A percentile compares a stretch with the other conserved stretches of the same genome.
These are phyloP conservation scores for Spisula solida DNA, from an alignment of 2,888 invertebrate genomes.

Conservation along the genomic window DNA sequence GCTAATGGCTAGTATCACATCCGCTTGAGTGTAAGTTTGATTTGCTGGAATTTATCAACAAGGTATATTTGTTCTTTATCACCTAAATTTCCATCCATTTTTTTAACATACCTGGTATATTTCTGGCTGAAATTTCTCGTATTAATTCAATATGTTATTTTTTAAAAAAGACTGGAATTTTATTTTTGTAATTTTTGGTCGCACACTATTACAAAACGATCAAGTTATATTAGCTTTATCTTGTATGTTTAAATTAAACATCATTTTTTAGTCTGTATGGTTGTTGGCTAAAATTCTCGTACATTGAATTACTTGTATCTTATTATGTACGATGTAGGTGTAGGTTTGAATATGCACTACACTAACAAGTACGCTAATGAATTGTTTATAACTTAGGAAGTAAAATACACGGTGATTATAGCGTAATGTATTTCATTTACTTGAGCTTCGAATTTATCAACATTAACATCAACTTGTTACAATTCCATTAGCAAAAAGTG, in stretches of 20 bases:
- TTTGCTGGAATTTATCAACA: not conserved
- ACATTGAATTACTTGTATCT: not conserved
- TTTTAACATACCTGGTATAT: not conserved
- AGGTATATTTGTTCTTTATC: not conserved
- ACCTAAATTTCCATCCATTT: not conserved
- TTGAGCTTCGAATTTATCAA: not conserved
- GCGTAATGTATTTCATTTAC: not conserved
- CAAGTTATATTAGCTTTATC: too few species aligned
- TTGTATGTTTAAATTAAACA: too few species aligned
- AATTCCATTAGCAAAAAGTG: conserved; percentile 3
- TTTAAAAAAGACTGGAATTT: too few species aligned
- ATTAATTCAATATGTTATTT: too few species aligned
- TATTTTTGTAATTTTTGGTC: too few species aligned
- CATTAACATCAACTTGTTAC: conserved; percentile 1
- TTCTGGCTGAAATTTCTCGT: not conserved
- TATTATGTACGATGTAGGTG: not conserved
- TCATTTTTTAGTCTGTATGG: too few species aligned
- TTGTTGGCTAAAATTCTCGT: too few species aligned
- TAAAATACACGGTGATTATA: not conserved
- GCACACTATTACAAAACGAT: too few species aligned
- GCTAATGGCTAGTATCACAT: not conserved
- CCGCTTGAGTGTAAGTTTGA: not conserved
- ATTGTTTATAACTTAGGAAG: not conserved
- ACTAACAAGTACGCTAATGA: not conserved
- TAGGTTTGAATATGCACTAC: not conserved